A percentile compares a stretch with the other conserved stretches of the same genome.
phyloP scores from a whole-genome alignment of 1,140 invertebrate species.

The Euwallacea fornicatus region DNA sequence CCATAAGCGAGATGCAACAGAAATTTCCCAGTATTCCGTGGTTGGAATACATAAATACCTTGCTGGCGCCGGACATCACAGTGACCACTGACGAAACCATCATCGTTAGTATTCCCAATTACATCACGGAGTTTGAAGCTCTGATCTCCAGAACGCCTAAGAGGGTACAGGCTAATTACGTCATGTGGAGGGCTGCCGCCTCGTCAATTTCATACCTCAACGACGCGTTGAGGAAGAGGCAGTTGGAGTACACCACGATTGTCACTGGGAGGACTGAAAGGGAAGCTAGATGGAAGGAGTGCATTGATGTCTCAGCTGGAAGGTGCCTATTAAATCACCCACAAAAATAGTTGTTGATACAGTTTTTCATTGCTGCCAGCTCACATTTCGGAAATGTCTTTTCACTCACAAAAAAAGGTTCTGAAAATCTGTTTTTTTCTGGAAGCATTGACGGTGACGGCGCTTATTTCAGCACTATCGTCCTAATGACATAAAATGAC shows the following conservation, averaged over 20 bases:
- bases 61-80: constrained; percentile 55
- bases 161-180: constrained; percentile 66
- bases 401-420: no score
- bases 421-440: no score
- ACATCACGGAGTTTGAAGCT: constrained; percentile 59
- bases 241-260: constrained; percentile 60
- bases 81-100: constrained; percentile 56
- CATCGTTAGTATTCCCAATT: constrained; percentile 64
- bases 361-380: constrained; percentile 59
- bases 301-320: constrained; percentile 57
- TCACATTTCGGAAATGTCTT: no score
- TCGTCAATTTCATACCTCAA: constrained; percentile 61
- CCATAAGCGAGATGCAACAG: constrained; percentile 70
- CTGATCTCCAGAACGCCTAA: constrained; percentile 60
- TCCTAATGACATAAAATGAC: no score
- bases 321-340: constrained; percentile 40
- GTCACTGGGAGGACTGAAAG: constrained; percentile 59
- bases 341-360: constrained; percentile 31
- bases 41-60: constrained; percentile 62
- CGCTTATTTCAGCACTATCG: no score
- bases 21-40: constrained; percentile 71
- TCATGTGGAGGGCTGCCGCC: constrained; percentile 63
- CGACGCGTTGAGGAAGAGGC: constrained; percentile 58
- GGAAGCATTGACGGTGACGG: no score
- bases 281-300: constrained; percentile 62